Percentiles rank a stretch among this genome's conserved stretches.
phyloP scores from a whole-genome alignment of 1,140 invertebrate genomes.

The Bombus confusus region DNA sequence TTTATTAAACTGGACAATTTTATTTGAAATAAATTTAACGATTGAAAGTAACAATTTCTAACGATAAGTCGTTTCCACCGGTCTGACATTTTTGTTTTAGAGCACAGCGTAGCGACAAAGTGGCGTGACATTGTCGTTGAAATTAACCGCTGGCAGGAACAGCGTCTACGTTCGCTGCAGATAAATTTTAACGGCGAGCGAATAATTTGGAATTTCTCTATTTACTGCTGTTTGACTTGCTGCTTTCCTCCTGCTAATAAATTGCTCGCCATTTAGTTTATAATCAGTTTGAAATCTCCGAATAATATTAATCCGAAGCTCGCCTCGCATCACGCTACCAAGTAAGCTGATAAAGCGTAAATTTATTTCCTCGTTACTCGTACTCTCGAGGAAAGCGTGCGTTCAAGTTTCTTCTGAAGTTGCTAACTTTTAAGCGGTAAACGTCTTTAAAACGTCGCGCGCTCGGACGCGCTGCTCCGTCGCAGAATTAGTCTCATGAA shows the following conservation, averaged over 20 bases:
- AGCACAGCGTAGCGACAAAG: no score
- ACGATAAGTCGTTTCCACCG: no score
- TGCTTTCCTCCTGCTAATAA: not conserved
- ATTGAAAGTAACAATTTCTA: no score
- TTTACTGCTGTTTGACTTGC: not conserved
- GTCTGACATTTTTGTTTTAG: no score
- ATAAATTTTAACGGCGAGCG: no score
- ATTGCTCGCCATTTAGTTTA: not conserved
- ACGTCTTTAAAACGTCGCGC: not conserved
- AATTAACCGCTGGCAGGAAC: no score
- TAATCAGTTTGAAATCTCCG: not conserved
- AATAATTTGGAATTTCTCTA: no score
- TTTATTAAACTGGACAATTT: no score
- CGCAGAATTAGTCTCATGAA: not conserved
- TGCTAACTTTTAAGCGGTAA: slow-evolving; percentile 15
- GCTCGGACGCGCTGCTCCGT: not conserved
- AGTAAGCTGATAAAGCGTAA: not conserved
- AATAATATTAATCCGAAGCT: not conserved
- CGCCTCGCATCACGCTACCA: not conserved
- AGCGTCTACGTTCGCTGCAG: no score
- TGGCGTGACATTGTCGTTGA: no score
- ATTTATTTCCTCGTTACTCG: not conserved
- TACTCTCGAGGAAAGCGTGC: not conserved
- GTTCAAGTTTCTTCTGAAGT: not conserved
- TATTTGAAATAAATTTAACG: no score